Base-by-base conservation (phyloP, 2,888 invertebrate species). In the Vanessa cardui region DNA sequence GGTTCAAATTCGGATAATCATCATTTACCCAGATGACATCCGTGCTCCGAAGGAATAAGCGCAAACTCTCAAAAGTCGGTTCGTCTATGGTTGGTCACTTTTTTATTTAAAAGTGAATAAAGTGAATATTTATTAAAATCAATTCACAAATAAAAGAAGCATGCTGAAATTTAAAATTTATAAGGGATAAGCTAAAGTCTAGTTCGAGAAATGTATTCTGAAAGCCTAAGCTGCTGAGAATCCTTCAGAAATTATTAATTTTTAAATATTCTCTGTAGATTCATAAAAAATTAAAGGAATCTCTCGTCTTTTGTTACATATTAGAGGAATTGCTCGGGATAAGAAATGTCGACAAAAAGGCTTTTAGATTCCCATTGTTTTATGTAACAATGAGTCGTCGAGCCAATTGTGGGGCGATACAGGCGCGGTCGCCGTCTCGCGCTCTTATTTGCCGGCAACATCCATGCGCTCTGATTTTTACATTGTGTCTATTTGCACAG, bases 391-490 rank as follows among this genome's bases (percentile, higher is more conserved):
- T 72, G 71, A 71, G 67, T 60, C 52, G 58, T 52, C 58, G 64
- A 63, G 73, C 61, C 69, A 74, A 74, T 74, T 71, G 69, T 71
- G 67, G 64, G 56, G 68, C 66, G 61, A 66, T 69, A 68, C 67
- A 64, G 62, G 58, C 46, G 52, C 67, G 59, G 62, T 52, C 46
- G 52, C 50, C 58, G 50, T 68, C 56, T 61, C 62, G 52, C 65
- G 58, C 61, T 52, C 61, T 58, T 62, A 54, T 60, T 62, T 62
- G 54, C 54, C 66, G 44, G 56, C 58, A 45, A 63, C 66, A 56
- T 56, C 66, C 50, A 63, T 56, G 63, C 63, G 69, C 69, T 60
- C 50, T 66, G 70, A 70, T 66, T 70, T 54, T 66, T 26, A 64
- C 50, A 67, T 21, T 64, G 21, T 63, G 47, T 63, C 59, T 63